These are phyloP conservation scores for Xenopus tropicalis DNA, from an alignment of 2,113 vertebrate species.

Conservation along the genomic window DNA sequence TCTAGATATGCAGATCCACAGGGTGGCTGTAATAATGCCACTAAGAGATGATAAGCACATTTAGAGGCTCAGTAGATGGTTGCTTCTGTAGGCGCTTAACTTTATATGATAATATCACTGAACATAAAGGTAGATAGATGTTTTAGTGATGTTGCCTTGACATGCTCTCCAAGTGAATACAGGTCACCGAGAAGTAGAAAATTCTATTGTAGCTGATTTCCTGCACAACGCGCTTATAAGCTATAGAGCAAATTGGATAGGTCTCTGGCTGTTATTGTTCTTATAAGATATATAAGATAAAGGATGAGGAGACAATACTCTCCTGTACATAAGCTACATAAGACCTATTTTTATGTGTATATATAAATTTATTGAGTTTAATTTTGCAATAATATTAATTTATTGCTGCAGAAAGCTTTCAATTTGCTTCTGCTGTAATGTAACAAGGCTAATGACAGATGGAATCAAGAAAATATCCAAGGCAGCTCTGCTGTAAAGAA, in stretches of 20 bases:
- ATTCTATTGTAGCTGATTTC: background rate
- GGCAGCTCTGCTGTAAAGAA: too few species aligned
- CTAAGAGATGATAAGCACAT: conserved; percentile 25
- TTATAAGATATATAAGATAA: background rate
- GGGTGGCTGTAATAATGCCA: conserved; percentile 25
- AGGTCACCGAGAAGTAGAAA: background rate
- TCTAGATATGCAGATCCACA: conserved; percentile 27
- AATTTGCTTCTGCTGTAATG: too few species aligned
- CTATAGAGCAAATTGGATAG: background rate
- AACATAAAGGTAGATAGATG: conserved; percentile 20
- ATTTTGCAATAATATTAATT: too few species aligned
- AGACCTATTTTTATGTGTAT: background rate
- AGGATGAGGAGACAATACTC: background rate
- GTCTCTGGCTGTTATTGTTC: background rate
- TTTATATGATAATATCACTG: conserved; percentile 34
- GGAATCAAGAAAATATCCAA: too few species aligned
- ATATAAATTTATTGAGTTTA: too few species aligned
- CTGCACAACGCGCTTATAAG: background rate
- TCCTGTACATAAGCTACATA: background rate
- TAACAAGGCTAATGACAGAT: too few species aligned
- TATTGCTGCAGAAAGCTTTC: too few species aligned
- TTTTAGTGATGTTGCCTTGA: background rate
- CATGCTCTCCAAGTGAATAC: background rate
- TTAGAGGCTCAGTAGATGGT: conserved; percentile 2
- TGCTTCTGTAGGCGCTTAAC: conserved; percentile 17